Conservation (phyloP, 2,888 invertebrate genomes). For the Siphlonurus alternatus region DNA sequence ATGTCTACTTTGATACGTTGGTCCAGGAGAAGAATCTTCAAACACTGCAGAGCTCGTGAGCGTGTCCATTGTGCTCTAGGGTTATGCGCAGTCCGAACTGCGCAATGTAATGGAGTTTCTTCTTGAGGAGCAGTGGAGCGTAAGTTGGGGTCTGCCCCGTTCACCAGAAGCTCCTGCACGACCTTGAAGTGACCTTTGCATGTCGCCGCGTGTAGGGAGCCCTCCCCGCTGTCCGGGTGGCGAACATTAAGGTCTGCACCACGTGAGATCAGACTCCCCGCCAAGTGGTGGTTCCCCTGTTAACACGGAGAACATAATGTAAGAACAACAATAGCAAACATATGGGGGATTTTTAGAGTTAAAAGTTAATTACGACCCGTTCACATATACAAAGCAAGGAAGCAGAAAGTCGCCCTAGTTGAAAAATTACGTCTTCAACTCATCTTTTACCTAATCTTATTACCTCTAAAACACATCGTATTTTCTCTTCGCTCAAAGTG, state of each 20-base stretch:
- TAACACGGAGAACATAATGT: not conserved
- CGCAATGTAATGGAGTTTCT: conserved; percentile 9
- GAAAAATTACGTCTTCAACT: no score
- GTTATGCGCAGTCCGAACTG: not conserved
- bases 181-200: conserved; percentile 16
- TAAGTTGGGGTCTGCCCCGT: conserved; percentile 36
- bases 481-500: no score
- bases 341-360: no score
- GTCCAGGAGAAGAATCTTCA: not conserved
- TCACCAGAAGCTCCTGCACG: conserved; percentile 34
- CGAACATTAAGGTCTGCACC: not conserved
- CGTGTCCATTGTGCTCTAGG: not conserved
- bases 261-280: not conserved
- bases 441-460: no score
- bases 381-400: no score
- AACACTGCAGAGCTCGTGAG: not conserved
- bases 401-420: no score
- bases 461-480: no score
- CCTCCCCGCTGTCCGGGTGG: not conserved
- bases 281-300: not conserved
- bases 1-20: not conserved
- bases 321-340: not conserved
- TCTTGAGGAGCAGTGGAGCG: conserved; percentile 25
- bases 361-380: no score
- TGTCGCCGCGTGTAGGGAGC: not conserved